Conservation (phyloP, 2,113 vertebrate species). For the Fulmarus glacialis region DNA sequence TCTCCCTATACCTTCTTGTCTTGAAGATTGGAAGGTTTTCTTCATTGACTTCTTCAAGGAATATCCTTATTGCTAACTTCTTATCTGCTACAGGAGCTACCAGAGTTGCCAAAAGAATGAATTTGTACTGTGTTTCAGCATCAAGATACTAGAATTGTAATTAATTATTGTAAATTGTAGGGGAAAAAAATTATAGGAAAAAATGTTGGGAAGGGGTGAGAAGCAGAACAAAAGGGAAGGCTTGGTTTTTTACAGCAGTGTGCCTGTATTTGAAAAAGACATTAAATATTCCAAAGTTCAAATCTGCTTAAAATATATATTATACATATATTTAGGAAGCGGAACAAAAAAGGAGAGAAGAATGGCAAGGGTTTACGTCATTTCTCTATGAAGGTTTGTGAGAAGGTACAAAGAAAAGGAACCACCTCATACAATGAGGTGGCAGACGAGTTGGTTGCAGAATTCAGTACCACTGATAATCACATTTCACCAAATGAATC, state of each 20-base stretch:
- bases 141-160: background rate
- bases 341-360: slow-evolving; percentile 98
- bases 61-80: background rate
- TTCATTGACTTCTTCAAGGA: background rate
- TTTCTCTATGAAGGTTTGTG: slow-evolving; percentile 99
- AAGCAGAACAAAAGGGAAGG: background rate
- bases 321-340: slow-evolving; percentile 80
- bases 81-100: background rate
- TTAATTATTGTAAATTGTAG: background rate
- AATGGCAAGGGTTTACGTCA: slow-evolving; percentile 97
- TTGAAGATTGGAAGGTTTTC: background rate
- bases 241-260: background rate
- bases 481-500: slow-evolving; percentile 95
- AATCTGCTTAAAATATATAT: slow-evolving; percentile 48
- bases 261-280: slow-evolving; percentile 45
- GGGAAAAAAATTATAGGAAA: background rate
- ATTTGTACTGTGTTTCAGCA: background rate
- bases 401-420: slow-evolving; percentile 98
- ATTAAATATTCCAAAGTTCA: slow-evolving; percentile 39
- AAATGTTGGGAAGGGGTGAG: background rate
- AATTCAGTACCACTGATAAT: slow-evolving; percentile 95
- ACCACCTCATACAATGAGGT: slow-evolving; percentile 98
- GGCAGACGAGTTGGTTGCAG: slow-evolving; percentile 96
- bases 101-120: background rate
- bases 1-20: background rate